Percentiles rank a stretch among this genome's conserved stretches.
Evolutionary conservation across 2,113 vertebrate genomes (phyloP).

Genomic region (Silurus glanis): DNA sequence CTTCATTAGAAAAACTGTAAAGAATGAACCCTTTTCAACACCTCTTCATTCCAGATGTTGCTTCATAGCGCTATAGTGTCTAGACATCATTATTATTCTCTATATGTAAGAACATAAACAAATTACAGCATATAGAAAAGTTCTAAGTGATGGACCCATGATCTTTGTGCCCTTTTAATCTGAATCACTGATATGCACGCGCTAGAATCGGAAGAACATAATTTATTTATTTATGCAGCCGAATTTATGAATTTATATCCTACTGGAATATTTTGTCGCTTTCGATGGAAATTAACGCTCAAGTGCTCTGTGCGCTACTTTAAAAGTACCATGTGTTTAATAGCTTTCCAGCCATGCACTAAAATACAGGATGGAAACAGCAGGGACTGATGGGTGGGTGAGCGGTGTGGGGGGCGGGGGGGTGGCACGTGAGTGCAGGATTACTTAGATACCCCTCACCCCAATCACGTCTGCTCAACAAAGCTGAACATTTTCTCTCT

Average conservation of each 20-base stretch:
- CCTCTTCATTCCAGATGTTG: too few species aligned
- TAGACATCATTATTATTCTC: too few species aligned
- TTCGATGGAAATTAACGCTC: neutral
- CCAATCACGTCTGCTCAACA: constrained; percentile 1
- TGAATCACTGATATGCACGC: constrained; percentile 17
- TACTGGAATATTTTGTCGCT: neutral
- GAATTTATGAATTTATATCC: neutral
- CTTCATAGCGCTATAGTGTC: too few species aligned
- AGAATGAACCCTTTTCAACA: too few species aligned
- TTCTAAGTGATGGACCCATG: neutral
- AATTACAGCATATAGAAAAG: too few species aligned
- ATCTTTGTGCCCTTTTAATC: constrained; percentile 4
- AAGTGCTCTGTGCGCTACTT: neutral
- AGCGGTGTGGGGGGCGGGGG: too few species aligned
- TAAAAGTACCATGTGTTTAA: constrained; percentile 13
- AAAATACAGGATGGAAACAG: neutral
- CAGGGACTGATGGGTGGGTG: neutral
- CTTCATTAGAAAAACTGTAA: too few species aligned
- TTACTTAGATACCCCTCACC: neutral
- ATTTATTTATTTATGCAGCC: neutral
- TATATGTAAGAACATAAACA: too few species aligned
- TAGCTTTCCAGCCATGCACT: neutral
- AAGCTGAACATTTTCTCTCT: neutral
- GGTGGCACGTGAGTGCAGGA: neutral
- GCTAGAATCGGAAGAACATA: neutral